Percentiles rank a stretch among this genome's conserved stretches.
These are phyloP conservation scores for Xanthia icteritia DNA, from an alignment of 2,888 invertebrate species.

Conservation along the genomic window DNA sequence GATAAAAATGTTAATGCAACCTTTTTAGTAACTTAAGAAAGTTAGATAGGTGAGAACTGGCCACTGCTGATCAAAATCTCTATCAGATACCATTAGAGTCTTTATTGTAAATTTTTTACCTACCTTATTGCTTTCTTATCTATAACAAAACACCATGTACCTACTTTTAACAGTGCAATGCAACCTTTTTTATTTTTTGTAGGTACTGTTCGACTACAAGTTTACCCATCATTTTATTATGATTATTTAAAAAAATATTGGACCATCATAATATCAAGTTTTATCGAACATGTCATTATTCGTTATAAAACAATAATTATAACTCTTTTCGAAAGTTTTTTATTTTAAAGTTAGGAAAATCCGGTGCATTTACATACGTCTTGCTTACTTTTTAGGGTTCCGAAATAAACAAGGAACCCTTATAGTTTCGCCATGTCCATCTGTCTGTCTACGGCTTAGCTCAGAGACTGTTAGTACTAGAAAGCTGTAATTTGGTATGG, in stretches of 20 bases:
- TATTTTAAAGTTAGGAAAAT: neutral
- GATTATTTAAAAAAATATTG: neutral
- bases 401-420: no score
- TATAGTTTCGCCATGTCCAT: no score
- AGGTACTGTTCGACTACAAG: neutral
- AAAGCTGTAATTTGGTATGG: no score
- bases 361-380: neutral
- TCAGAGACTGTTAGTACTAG: no score
- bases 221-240: neutral
- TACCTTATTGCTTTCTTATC: neutral
- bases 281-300: no score
- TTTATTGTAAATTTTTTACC: neutral
- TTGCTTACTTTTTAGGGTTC: no score
- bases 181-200: neutral
- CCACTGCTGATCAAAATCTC: neutral
- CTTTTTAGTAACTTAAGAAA: neutral
- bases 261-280: neutral
- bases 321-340: no score
- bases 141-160: neutral
- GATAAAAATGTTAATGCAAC: neutral
- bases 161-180: neutral
- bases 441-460: no score
- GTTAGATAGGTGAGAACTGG: neutral
- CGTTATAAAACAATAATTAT: neutral
- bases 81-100: constrained; percentile 1